Conservation (phyloP, 2,888 invertebrate species). For the Eilema depressum region DNA sequence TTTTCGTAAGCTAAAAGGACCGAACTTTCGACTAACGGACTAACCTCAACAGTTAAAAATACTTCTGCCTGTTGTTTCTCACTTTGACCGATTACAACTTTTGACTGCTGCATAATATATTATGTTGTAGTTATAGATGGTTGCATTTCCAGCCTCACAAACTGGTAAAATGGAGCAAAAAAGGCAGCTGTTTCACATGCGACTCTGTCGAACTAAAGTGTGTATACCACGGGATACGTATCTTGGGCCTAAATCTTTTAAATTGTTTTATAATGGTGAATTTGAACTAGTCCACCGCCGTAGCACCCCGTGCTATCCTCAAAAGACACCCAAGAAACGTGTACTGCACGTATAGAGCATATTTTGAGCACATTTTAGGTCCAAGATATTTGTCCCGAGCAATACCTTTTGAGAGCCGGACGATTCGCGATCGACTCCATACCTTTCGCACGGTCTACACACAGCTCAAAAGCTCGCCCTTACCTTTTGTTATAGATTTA, state of each 20-base stretch:
- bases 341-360: too few relatives aligned
- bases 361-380: too few relatives aligned
- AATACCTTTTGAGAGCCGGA: constrained; percentile 42
- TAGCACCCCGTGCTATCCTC: too few relatives aligned
- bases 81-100: neutral
- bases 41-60: neutral
- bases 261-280: too few relatives aligned
- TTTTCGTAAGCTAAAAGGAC: neutral
- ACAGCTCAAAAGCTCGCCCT: constrained; percentile 44
- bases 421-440: constrained; percentile 47
- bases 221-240: too few relatives aligned
- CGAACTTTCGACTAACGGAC: neutral
- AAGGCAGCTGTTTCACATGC: constrained; percentile 72
- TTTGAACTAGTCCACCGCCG: too few relatives aligned
- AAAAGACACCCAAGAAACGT: too few relatives aligned
- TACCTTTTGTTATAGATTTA: constrained; percentile 36
- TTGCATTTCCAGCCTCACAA: constrained; percentile 76
- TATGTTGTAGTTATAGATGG: constrained; percentile 49
- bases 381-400: too few relatives aligned
- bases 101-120: constrained; percentile 16
- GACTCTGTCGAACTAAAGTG: constrained; percentile 64
- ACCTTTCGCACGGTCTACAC: constrained; percentile 58
- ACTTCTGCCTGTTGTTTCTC: neutral
- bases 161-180: constrained; percentile 79
- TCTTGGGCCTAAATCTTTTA: too few relatives aligned